Conservation (phyloP, 2,113 vertebrate genomes). For the Neogobius melanostomus region DNA sequence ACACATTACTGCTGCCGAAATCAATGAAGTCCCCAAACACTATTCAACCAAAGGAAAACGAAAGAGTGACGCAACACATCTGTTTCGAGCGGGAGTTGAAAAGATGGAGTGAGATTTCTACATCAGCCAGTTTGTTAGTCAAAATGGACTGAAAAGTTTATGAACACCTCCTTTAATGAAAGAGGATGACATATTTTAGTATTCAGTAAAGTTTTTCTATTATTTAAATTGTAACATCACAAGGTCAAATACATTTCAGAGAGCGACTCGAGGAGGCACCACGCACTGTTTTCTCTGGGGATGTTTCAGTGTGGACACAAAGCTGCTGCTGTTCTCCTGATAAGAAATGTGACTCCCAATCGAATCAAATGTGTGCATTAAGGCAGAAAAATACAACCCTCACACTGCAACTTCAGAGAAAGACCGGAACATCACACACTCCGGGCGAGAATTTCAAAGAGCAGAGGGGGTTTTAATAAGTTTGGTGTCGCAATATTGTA, state of each 20-base stretch:
- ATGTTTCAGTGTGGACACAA: constrained; percentile 43
- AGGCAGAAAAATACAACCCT: not conserved
- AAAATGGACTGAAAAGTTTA: not conserved
- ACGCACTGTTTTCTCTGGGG: constrained; percentile 13
- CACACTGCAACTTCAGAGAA: constrained; percentile 23
- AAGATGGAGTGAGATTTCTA: constrained; percentile 1
- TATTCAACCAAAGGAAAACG: constrained; percentile 23
- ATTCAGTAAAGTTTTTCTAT: too few relatives aligned
- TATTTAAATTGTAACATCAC: too few relatives aligned
- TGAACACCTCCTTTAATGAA: too few relatives aligned
- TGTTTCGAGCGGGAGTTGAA: constrained; percentile 3
- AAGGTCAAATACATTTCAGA: too few relatives aligned
- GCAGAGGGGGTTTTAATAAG: constrained; percentile 4
- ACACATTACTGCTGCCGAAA: constrained; percentile 32
- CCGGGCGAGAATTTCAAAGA: constrained; percentile 7
- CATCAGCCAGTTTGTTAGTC: not conserved
- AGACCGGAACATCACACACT: constrained; percentile 1
- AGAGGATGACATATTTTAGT: too few relatives aligned
- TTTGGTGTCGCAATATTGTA: constrained; percentile 8
- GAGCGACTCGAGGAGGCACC: not conserved
- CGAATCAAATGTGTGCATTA: constrained; percentile 31
- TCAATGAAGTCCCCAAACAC: constrained; percentile 30
- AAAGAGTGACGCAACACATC: constrained; percentile 29
- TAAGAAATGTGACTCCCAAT: constrained; percentile 18
- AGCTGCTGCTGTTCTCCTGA: constrained; percentile 42